A percentile compares a stretch with the other conserved stretches of the same genome.
Conservation (phyloP, 1,140 invertebrate genomes). For the Phortica variegata region DNA sequence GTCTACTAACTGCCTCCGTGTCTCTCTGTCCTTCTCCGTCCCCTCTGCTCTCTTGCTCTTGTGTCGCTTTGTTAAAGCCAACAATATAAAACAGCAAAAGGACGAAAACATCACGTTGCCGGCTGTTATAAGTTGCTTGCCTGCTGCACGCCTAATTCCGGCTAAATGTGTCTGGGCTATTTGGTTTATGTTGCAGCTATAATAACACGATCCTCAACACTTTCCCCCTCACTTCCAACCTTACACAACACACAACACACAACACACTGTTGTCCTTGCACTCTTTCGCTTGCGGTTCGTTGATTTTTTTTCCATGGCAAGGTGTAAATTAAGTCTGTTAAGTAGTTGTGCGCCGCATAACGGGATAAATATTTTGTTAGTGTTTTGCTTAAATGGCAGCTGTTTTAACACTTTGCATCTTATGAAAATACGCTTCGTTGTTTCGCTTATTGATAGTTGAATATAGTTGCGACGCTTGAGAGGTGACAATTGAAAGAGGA, state of each 20-base stretch:
- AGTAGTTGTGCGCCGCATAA: conserved; percentile 20
- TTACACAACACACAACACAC: too few species aligned
- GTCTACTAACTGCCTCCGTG: neutral
- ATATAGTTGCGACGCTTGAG: too few species aligned
- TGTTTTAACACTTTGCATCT: too few species aligned
- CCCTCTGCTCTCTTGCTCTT: too few species aligned
- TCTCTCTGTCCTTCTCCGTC: conserved; percentile 1
- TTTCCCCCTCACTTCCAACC: too few species aligned
- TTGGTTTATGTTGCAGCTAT: conserved; percentile 28
- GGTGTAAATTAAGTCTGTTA: conserved; percentile 50
- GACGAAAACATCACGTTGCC: conserved; percentile 41
- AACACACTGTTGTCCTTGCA: neutral
- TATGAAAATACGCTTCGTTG: too few species aligned
- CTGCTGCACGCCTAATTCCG: conserved; percentile 20
- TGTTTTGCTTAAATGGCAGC: too few species aligned
- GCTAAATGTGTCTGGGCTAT: conserved; percentile 30
- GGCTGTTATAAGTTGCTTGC: neutral
- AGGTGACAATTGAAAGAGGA: too few species aligned
- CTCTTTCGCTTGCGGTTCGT: conserved; percentile 11
- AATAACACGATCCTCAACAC: neutral
- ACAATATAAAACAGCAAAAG: conserved; percentile 50
- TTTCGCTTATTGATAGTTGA: too few species aligned
- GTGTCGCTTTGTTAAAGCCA: conserved; percentile 46
- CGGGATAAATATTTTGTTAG: too few species aligned
- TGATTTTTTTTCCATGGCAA: conserved; percentile 35